phyloP scores from a whole-genome alignment of 2,797 vertebrate species.

The Furcifer pardalis region DNA sequence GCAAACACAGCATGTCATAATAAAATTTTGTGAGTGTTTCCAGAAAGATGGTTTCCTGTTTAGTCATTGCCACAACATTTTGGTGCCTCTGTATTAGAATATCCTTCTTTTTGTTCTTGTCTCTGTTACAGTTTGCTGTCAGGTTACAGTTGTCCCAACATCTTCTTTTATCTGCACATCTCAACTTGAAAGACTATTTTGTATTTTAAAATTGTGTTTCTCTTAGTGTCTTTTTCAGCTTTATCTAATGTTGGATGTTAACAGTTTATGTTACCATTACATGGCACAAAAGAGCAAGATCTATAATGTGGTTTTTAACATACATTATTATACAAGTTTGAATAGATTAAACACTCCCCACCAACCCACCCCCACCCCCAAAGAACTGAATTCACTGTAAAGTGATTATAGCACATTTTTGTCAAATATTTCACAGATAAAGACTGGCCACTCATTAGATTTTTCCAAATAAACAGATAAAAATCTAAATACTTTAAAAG shows the following conservation, averaged over 20 bases:
- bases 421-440: not conserved
- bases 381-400: not conserved
- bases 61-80: too few relatives aligned
- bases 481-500: not conserved
- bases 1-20: not conserved
- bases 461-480: not conserved
- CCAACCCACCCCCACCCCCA: too few relatives aligned
- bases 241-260: too few relatives aligned
- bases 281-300: not conserved
- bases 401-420: not conserved
- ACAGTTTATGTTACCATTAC: too few relatives aligned
- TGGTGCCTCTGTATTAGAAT: too few relatives aligned
- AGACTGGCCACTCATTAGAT: not conserved
- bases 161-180: too few relatives aligned
- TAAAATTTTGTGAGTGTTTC: not conserved
- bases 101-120: not conserved
- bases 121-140: not conserved
- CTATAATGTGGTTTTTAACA: not conserved
- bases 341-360: not conserved
- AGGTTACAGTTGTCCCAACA: too few relatives aligned
- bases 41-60: not conserved
- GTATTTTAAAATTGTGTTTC: too few relatives aligned
- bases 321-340: not conserved
- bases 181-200: too few relatives aligned
- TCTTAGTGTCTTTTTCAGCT: too few relatives aligned